Evolutionary conservation across 1,140 invertebrate species (phyloP).

Genomic region (Brachionus rubens): DNA sequence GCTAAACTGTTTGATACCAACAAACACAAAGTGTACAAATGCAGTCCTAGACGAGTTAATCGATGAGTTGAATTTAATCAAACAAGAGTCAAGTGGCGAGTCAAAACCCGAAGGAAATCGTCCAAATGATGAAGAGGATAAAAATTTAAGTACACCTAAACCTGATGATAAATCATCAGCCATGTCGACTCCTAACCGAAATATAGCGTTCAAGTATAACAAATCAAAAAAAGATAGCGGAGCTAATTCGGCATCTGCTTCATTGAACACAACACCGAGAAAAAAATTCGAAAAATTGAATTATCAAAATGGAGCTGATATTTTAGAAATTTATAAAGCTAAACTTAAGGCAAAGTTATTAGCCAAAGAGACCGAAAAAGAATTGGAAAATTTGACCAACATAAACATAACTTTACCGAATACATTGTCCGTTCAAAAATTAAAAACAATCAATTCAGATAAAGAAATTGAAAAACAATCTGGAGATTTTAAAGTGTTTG

Average conservation of each 20-base stretch:
- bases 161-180: not conserved
- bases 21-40: constrained; percentile 26
- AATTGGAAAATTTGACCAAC: constrained; percentile 21
- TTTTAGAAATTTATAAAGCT: constrained; percentile 38
- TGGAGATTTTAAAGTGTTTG: no score
- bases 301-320: constrained; percentile 27
- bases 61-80: constrained; percentile 13
- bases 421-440: no score
- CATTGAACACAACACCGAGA: constrained; percentile 21
- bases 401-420: not conserved
- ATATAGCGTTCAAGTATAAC: constrained; percentile 20
- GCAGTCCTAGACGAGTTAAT: constrained; percentile 18
- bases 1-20: constrained; percentile 9
- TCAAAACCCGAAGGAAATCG: not conserved
- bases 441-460: no score
- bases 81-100: not conserved
- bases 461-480: no score
- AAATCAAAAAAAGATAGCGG: not conserved
- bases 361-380: constrained; percentile 14
- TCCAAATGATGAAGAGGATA: not conserved
- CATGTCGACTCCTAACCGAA: not conserved
- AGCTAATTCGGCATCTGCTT: constrained; percentile 2
- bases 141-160: not conserved
- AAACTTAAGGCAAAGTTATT: constrained; percentile 8
- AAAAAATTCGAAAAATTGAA: constrained; percentile 42